Percentiles rank a stretch among this genome's conserved stretches.
phyloP scores from a whole-genome alignment of 1,140 invertebrate species.

The Bombus confusus region DNA sequence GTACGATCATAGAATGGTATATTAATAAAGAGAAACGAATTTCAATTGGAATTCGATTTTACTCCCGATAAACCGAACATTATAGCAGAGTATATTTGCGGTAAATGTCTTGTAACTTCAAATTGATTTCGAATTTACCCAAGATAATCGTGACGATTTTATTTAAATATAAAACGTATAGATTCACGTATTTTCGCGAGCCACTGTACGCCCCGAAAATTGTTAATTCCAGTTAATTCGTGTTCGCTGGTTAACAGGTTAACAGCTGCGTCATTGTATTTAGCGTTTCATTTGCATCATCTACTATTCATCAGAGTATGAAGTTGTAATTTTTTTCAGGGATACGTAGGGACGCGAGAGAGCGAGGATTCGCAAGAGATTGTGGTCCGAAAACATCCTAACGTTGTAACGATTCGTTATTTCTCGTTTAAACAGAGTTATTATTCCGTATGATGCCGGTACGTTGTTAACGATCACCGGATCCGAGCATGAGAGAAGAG shows the following conservation, averaged over 20 bases:
- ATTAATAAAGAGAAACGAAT: too few relatives aligned
- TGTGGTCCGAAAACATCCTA: slow-evolving; percentile 78
- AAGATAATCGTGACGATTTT: too few relatives aligned
- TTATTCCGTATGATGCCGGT: slow-evolving; percentile 51
- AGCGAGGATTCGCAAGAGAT: slow-evolving; percentile 76
- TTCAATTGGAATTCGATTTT: too few relatives aligned
- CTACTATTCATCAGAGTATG: neutral
- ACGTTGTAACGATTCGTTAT: slow-evolving; percentile 71
- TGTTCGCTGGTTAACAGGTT: neutral
- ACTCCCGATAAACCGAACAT: too few relatives aligned
- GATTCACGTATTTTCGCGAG: neutral
- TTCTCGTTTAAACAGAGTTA: slow-evolving; percentile 62
- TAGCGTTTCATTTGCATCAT: neutral
- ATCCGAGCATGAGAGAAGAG: slow-evolving; percentile 55
- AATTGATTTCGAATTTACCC: neutral
- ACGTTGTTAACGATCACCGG: slow-evolving; percentile 43
- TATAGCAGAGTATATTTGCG: too few relatives aligned
- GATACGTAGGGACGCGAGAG: slow-evolving; percentile 80
- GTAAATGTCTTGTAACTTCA: neutral
- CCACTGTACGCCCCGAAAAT: neutral
- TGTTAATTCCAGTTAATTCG: neutral
- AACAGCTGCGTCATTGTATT: neutral
- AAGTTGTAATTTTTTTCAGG: slow-evolving; percentile 72
- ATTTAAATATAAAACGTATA: too few relatives aligned
- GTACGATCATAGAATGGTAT: too few relatives aligned